A percentile compares a stretch with the other conserved stretches of the same genome.
phyloP scores from a whole-genome alignment of 2,888 invertebrate genomes.

The Galerucella pusilla region DNA sequence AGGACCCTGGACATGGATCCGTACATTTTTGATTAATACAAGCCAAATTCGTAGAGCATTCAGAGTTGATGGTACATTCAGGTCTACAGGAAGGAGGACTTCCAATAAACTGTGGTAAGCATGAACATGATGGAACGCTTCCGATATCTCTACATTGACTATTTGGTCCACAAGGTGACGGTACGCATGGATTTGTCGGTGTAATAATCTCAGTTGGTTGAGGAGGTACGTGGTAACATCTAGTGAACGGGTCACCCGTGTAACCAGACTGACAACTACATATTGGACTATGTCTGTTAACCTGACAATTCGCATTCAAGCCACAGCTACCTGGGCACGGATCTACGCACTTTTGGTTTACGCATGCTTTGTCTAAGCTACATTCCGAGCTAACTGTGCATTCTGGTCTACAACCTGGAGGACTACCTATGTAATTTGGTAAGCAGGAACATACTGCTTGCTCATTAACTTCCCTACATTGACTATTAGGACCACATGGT shows the following conservation, averaged over 20 bases:
- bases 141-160: slow-evolving; percentile 79
- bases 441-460: slow-evolving; percentile 67
- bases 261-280: slow-evolving; percentile 73
- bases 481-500: slow-evolving; percentile 80
- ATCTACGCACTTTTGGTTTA: slow-evolving; percentile 77
- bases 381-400: slow-evolving; percentile 85
- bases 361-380: slow-evolving; percentile 76
- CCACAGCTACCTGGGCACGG: slow-evolving; percentile 78
- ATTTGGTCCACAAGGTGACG: slow-evolving; percentile 84
- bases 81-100: slow-evolving; percentile 83
- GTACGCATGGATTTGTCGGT: slow-evolving; percentile 76
- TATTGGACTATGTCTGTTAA: slow-evolving; percentile 69
- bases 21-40: slow-evolving; percentile 80
- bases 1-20: slow-evolving; percentile 83
- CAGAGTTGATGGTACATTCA: slow-evolving; percentile 81
- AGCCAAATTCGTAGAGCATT: slow-evolving; percentile 78
- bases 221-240: slow-evolving; percentile 67
- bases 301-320: slow-evolving; percentile 67
- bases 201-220: slow-evolving; percentile 44
- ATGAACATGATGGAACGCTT: slow-evolving; percentile 78
- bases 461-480: slow-evolving; percentile 71
- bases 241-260: slow-evolving; percentile 76
- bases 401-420: slow-evolving; percentile 80
- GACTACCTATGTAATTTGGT: slow-evolving; percentile 66
- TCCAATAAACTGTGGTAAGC: slow-evolving; percentile 77